Conservation (phyloP, 2,113 vertebrate genomes). For the Myanophis thanlyinensis region DNA sequence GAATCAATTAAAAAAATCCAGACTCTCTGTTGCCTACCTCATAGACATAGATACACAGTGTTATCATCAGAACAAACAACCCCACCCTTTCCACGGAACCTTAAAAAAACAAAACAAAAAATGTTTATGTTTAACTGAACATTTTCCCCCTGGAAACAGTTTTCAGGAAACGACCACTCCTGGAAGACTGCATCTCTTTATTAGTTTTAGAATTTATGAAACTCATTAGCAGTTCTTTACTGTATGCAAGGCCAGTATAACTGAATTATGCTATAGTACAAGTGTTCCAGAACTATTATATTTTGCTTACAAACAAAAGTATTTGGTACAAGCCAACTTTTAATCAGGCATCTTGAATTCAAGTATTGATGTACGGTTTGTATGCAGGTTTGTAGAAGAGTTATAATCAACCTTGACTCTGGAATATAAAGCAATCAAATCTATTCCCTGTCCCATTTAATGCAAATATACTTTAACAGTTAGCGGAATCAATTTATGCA, state of each 20-base stretch:
- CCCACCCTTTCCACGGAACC: neutral
- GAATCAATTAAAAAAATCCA: neutral
- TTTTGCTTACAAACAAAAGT: neutral
- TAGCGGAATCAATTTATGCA: constrained; percentile 32
- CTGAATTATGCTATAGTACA: neutral
- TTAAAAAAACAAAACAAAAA: neutral
- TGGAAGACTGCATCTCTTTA: neutral
- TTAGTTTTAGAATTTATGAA: neutral
- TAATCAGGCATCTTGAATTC: neutral
- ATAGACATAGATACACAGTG: neutral
- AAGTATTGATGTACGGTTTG: neutral
- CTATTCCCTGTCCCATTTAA: constrained; percentile 35
- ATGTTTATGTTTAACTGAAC: neutral
- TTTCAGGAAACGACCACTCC: neutral
- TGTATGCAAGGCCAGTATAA: neutral
- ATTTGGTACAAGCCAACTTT: neutral
- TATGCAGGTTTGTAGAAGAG: neutral
- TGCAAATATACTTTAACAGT: constrained; percentile 19
- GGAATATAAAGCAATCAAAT: constrained; percentile 34
- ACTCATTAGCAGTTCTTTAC: neutral
- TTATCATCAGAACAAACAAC: neutral
- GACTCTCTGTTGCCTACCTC: neutral
- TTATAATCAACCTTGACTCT: constrained; percentile 40
- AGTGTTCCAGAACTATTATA: neutral
- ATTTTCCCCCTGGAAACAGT: neutral